Conservation (phyloP, 1,140 invertebrate species). For the Nilaparvata lugens region DNA sequence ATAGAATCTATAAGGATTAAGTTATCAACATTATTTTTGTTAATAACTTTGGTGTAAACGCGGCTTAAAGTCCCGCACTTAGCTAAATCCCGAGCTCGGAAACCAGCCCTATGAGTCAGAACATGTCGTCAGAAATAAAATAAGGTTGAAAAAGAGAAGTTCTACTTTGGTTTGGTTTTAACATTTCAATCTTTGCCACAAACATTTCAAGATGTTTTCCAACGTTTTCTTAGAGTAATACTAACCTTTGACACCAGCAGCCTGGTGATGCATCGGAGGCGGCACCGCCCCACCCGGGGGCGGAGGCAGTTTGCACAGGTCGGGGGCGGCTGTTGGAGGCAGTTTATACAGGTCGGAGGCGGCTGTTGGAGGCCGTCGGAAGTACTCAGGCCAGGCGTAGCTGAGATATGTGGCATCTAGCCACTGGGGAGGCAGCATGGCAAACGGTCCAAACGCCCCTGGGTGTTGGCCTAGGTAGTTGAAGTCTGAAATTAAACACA, state of each 20-base stretch:
- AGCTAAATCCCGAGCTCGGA: too few relatives aligned
- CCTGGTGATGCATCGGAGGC: slow-evolving; percentile 27
- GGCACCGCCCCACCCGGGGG: slow-evolving; percentile 31
- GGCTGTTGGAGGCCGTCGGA: slow-evolving; percentile 36
- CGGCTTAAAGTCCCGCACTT: too few relatives aligned
- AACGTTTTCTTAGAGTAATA: too few relatives aligned
- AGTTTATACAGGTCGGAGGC: slow-evolving; percentile 28
- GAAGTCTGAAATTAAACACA: slow-evolving; percentile 55
- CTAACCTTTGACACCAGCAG: slow-evolving; percentile 43
- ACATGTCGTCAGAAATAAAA: too few relatives aligned
- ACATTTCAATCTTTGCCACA: too few relatives aligned
- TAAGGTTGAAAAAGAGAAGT: too few relatives aligned
- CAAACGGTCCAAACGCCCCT: slow-evolving; percentile 54
- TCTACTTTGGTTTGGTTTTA: too few relatives aligned
- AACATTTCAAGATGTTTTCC: too few relatives aligned
- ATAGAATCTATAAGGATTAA: too few relatives aligned
- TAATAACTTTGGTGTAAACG: too few relatives aligned
- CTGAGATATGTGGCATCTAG: slow-evolving; percentile 63
- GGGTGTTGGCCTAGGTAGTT: slow-evolving; percentile 46
- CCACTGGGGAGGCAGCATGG: slow-evolving; percentile 60
- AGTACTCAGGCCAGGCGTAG: slow-evolving; percentile 60
- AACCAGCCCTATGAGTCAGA: too few relatives aligned
- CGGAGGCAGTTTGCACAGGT: slow-evolving; percentile 34
- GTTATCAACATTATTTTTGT: too few relatives aligned
- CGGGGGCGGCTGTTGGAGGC: slow-evolving; percentile 30